Evolutionary conservation across 2,888 invertebrate genomes (phyloP).

Genomic region (Aleiodes testaceus): DNA sequence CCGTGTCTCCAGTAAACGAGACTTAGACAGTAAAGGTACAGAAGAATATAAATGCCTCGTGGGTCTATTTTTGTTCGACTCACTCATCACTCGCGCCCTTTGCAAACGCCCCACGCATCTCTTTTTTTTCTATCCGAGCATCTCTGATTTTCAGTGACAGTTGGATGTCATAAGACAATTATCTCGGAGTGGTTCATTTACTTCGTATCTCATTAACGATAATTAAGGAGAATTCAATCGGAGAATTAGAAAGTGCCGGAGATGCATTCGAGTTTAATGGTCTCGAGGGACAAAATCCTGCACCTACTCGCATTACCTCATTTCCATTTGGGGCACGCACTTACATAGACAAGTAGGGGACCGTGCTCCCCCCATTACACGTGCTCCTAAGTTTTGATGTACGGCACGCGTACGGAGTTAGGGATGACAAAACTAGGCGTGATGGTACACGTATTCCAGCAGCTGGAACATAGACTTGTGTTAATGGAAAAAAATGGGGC

Average conservation of each 20-base stretch:
- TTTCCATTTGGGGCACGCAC: background rate
- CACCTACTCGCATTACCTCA: slow-evolving; percentile 10
- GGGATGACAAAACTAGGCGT: slow-evolving; percentile 29
- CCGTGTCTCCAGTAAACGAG: slow-evolving; percentile 1
- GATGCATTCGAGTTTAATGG: slow-evolving; percentile 17
- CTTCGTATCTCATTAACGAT: background rate
- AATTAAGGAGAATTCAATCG: background rate
- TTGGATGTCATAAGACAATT: background rate
- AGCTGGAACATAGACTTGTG: slow-evolving; percentile 7
- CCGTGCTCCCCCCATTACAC: slow-evolving; percentile 3
- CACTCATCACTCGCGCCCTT: slow-evolving; percentile 56
- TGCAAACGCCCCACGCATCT: slow-evolving; percentile 53
- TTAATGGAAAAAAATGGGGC: background rate
- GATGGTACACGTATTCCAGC: background rate
- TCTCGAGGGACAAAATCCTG: background rate
- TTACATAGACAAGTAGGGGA: background rate
- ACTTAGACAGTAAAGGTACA: background rate
- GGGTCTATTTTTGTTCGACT: slow-evolving; percentile 60
- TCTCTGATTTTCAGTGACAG: background rate
- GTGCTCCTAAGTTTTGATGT: slow-evolving; percentile 15
- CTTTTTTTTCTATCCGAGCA: background rate
- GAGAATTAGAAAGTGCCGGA: background rate
- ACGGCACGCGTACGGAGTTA: slow-evolving; percentile 26
- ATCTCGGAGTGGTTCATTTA: background rate
- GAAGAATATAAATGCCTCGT: background rate